Percentiles rank a stretch among this genome's conserved stretches.
Conservation (phyloP, 2,888 invertebrate genomes). For the Pseudanteris insignis region DNA sequence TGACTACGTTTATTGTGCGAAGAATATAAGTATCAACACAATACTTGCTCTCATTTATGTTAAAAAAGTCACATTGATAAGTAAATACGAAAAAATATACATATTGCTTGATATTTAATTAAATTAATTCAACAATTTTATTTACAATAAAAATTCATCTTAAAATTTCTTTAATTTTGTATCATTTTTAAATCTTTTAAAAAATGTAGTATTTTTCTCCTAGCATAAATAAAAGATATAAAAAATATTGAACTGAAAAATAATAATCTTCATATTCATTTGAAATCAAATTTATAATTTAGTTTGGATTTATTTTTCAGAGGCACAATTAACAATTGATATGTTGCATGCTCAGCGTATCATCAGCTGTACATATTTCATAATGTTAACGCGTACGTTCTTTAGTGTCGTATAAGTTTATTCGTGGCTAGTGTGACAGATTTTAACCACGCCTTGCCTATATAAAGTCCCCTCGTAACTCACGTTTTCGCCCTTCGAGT, state of each 20-base stretch:
- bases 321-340: constrained; percentile 8
- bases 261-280: too few species aligned
- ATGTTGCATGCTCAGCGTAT: constrained; percentile 20
- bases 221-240: too few species aligned
- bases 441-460: constrained; percentile 66
- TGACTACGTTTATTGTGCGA: constrained; percentile 37
- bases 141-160: too few species aligned
- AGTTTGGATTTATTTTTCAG: not conserved
- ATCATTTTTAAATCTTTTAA: too few species aligned
- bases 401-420: constrained; percentile 50
- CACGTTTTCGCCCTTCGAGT: constrained; percentile 45
- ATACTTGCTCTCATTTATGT: constrained; percentile 14
- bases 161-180: too few species aligned
- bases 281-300: too few species aligned
- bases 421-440: constrained; percentile 65
- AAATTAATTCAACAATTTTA: too few species aligned
- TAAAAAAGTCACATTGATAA: too few species aligned
- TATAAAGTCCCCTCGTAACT: constrained; percentile 53
- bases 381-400: constrained; percentile 41
- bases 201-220: not conserved
- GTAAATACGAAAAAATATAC: too few species aligned
- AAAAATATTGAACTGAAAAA: too few species aligned
- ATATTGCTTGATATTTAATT: too few species aligned
- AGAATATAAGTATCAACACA: constrained; percentile 40
- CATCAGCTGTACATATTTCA: constrained; percentile 48